Percentiles rank a stretch among this genome's conserved stretches.
Conservation (phyloP, 2,113 vertebrate genomes). For the Oreochromis tanganicae region DNA sequence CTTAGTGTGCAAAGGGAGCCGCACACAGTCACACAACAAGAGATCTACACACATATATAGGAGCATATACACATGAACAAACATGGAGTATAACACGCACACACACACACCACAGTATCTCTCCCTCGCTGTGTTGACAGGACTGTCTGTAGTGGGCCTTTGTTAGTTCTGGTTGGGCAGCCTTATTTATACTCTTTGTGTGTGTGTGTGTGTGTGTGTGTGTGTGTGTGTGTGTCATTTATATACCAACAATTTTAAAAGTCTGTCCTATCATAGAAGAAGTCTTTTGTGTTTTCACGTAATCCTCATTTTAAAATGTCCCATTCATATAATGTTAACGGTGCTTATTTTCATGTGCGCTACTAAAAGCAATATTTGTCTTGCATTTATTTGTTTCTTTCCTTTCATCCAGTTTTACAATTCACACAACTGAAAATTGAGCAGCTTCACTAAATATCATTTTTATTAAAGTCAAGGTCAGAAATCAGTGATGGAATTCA, state of each 20-base stretch:
- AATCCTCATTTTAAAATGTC: background rate
- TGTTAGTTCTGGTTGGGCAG: constrained; percentile 62
- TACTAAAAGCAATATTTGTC: background rate
- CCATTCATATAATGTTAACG: background rate
- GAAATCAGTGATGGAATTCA: background rate
- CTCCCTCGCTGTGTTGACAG: constrained; percentile 41
- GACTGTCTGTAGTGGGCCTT: constrained; percentile 44
- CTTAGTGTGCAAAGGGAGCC: constrained; percentile 23
- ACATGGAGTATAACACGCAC: background rate
- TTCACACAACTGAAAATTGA: background rate
- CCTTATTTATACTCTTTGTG: constrained; percentile 20
- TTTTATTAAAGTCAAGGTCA: background rate
- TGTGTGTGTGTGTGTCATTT: background rate
- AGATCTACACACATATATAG: background rate
- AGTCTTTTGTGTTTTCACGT: background rate
- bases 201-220: background rate
- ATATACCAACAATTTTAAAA: constrained; percentile 7
- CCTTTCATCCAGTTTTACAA: background rate
- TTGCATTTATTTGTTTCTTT: background rate
- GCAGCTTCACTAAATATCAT: background rate
- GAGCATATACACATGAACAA: background rate
- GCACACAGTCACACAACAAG: background rate
- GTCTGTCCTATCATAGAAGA: background rate
- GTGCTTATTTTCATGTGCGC: background rate
- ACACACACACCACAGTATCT: background rate